These are phyloP conservation scores for Nasua narica DNA, from an alignment of 2,797 vertebrate genomes.

Conservation along the genomic window DNA sequence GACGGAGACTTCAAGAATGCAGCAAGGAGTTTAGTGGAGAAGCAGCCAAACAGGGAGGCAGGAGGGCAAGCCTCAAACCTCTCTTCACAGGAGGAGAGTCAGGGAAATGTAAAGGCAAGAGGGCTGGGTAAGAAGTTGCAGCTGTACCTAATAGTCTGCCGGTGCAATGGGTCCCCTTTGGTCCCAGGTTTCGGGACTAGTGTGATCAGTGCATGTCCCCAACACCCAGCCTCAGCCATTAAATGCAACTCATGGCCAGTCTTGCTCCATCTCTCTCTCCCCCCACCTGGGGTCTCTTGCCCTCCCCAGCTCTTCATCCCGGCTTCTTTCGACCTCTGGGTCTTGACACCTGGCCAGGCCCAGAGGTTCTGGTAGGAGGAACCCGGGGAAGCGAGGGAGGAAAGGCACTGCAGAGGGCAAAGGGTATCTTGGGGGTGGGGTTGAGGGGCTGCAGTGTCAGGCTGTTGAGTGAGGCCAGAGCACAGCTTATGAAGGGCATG, in stretches of 20 bases:
- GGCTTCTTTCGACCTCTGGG: neutral
- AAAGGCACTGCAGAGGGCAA: neutral
- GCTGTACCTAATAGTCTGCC: neutral
- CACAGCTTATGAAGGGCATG: neutral
- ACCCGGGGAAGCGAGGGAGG: neutral
- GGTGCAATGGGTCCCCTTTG: neutral
- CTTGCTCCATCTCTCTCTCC: neutral
- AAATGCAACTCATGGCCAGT: fast-evolving
- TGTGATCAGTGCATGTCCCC: neutral
- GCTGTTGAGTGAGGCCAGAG: neutral
- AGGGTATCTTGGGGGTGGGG: neutral
- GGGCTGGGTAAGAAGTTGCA: neutral
- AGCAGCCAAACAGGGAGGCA: neutral
- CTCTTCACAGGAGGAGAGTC: neutral
- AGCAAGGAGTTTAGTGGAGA: neutral
- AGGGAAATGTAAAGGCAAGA: neutral
- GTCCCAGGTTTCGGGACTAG: neutral
- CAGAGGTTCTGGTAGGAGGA: neutral
- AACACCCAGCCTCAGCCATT: neutral
- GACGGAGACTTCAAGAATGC: neutral
- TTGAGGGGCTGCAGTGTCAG: neutral
- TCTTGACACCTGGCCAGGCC: too few relatives aligned
- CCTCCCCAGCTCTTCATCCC: fast-evolving
- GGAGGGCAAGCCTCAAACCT: neutral
- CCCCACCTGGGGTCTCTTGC: neutral